Evolutionary conservation across 2,888 invertebrate genomes (phyloP).

Genomic region (Desoria tigrina): DNA sequence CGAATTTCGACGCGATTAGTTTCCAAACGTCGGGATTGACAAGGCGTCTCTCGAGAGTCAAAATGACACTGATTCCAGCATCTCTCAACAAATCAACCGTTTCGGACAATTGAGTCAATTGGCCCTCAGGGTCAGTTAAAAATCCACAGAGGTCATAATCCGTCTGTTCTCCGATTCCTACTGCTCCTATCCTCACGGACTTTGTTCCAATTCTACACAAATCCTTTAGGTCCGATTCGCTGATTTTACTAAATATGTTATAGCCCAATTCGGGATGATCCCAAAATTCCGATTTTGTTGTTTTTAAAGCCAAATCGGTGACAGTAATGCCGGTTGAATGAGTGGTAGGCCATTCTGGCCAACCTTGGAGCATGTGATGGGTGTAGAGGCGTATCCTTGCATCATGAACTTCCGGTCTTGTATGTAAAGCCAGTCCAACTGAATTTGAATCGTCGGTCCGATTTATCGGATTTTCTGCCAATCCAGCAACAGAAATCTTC

Average conservation of each 20-base stretch:
- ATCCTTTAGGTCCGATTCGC: slow-evolving; percentile 19
- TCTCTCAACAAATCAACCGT: slow-evolving; percentile 15
- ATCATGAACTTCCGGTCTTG: slow-evolving; percentile 41
- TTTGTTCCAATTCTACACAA: slow-evolving; percentile 25
- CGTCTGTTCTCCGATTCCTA: slow-evolving; percentile 27
- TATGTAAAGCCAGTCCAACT: slow-evolving; percentile 38
- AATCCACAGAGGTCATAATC: slow-evolving; percentile 32
- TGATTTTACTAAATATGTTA: slow-evolving; percentile 34
- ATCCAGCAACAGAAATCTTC: slow-evolving; percentile 23
- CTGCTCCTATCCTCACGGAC: slow-evolving; percentile 40
- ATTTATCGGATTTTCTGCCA: slow-evolving; percentile 15
- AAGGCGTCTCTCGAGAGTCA: slow-evolving; percentile 35
- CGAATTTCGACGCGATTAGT: slow-evolving; percentile 28
- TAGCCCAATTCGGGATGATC: slow-evolving; percentile 29
- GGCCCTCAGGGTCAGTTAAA: slow-evolving; percentile 19
- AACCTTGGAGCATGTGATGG: slow-evolving; percentile 45
- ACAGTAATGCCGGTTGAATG: background rate
- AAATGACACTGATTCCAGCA: slow-evolving; percentile 23
- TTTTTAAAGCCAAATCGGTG: slow-evolving; percentile 2
- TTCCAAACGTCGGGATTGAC: slow-evolving; percentile 25
- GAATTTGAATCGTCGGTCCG: slow-evolving; percentile 37
- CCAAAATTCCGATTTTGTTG: slow-evolving; percentile 32
- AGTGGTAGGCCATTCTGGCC: slow-evolving; percentile 30
- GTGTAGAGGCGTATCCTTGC: slow-evolving; percentile 38
- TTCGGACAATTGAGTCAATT: slow-evolving; percentile 17